Conservation (phyloP, 2,113 vertebrate genomes). For the Maylandia zebra region DNA sequence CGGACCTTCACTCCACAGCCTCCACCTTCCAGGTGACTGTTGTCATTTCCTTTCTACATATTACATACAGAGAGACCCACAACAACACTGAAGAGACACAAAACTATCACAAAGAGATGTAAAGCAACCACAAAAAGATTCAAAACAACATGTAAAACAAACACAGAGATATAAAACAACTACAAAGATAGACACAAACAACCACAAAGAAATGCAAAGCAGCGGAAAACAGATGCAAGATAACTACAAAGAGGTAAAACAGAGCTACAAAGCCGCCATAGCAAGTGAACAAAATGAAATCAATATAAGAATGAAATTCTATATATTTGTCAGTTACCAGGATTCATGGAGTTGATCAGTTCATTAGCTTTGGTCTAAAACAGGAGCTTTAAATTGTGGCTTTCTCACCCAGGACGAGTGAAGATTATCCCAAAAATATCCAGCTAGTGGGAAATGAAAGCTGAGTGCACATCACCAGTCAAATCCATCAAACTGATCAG, state of each 20-base stretch:
- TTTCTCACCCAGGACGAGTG: background rate
- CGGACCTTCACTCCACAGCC: background rate
- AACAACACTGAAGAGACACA: background rate
- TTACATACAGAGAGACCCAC: background rate
- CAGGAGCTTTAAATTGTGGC: background rate
- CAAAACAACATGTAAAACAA: background rate
- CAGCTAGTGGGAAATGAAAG: background rate
- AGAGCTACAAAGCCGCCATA: background rate
- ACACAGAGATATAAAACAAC: background rate
- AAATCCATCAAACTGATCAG: slow-evolving; percentile 4
- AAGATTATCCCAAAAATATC: background rate
- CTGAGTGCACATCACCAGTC: background rate
- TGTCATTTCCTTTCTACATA: background rate
- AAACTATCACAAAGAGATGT: background rate
- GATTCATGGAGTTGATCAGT: background rate
- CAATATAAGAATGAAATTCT: background rate
- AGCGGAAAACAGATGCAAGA: background rate
- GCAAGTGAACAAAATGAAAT: background rate
- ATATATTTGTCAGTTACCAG: background rate
- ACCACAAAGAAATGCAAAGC: background rate
- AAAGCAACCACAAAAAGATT: background rate
- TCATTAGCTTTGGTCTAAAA: background rate
- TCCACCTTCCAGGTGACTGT: background rate
- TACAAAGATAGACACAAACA: background rate
- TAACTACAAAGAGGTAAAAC: background rate